Percentiles rank a stretch among this genome's conserved stretches.
phyloP scores from a whole-genome alignment of 2,797 vertebrate species.

The Falco concolor region DNA sequence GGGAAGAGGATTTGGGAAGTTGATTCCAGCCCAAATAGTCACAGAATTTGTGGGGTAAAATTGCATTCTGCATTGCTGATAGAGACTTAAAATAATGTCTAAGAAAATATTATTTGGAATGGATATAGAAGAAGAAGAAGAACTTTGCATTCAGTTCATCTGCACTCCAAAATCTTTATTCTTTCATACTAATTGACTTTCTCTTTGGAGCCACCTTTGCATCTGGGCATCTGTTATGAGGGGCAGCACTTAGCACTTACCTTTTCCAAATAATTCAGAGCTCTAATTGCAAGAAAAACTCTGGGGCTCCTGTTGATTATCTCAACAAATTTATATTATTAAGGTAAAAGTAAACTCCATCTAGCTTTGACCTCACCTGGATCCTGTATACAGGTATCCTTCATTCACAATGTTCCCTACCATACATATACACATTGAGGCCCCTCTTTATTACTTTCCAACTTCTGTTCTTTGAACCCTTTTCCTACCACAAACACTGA shows the following conservation, averaged over 20 bases:
- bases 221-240: background rate
- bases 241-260: background rate
- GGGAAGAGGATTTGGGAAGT: background rate
- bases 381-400: background rate
- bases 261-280: background rate
- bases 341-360: background rate
- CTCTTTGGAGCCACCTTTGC: background rate
- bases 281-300: background rate
- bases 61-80: background rate
- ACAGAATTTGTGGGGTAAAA: background rate
- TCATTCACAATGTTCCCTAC: background rate
- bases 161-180: background rate
- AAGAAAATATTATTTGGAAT: background rate
- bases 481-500: background rate
- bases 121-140: background rate
- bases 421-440: background rate
- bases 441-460: background rate
- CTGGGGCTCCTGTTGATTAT: background rate
- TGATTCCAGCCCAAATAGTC: background rate
- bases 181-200: background rate
- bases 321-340: background rate
- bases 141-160: background rate
- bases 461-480: background rate
- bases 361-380: background rate
- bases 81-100: background rate